phyloP scores from a whole-genome alignment of 2,888 invertebrate species.

The Adelognathus sp. region DNA sequence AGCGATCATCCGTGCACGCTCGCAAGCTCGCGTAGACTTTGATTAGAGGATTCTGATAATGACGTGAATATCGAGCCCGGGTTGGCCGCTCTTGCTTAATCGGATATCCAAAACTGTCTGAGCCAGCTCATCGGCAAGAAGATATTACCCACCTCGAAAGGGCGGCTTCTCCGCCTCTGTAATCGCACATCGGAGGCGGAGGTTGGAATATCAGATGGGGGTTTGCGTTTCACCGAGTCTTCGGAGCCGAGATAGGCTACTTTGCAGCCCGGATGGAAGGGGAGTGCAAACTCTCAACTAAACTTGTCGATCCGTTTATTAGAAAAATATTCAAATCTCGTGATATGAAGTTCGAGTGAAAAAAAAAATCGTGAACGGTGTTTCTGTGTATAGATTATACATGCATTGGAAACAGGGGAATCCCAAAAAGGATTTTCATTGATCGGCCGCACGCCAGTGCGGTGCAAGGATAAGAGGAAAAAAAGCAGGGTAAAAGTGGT shows the following conservation, averaged over 20 bases:
- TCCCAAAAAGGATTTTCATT: slow-evolving; percentile 39
- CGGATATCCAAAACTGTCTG: slow-evolving; percentile 78
- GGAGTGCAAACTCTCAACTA: not conserved
- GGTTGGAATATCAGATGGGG: slow-evolving; percentile 9
- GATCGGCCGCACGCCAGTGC: not conserved
- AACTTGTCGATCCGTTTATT: slow-evolving; percentile 15
- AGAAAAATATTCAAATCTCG: slow-evolving; percentile 27
- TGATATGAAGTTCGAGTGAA: not conserved
- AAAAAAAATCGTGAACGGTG: not conserved
- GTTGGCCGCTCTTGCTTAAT: slow-evolving; percentile 69
- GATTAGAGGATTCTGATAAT: slow-evolving; percentile 79
- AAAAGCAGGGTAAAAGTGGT: not conserved
- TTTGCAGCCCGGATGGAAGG: slow-evolving; percentile 8
- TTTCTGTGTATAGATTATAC: not conserved
- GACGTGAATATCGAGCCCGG: slow-evolving; percentile 74
- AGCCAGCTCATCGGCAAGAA: slow-evolving; percentile 57
- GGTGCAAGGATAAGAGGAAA: not conserved
- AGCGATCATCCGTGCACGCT: slow-evolving; percentile 33
- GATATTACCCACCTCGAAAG: slow-evolving; percentile 54
- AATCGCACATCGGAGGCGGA: slow-evolving; percentile 2
- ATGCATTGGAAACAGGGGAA: not conserved
- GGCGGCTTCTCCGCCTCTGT: slow-evolving; percentile 15
- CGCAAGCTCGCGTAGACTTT: slow-evolving; percentile 72
- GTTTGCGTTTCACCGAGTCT: slow-evolving; percentile 9
- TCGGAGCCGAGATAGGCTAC: not conserved